Evolutionary conservation across 1,140 invertebrate genomes (phyloP), one percentile per base, ranked within the genome.

Genomic region (Pseudomyrmex cubaensis): DNA sequence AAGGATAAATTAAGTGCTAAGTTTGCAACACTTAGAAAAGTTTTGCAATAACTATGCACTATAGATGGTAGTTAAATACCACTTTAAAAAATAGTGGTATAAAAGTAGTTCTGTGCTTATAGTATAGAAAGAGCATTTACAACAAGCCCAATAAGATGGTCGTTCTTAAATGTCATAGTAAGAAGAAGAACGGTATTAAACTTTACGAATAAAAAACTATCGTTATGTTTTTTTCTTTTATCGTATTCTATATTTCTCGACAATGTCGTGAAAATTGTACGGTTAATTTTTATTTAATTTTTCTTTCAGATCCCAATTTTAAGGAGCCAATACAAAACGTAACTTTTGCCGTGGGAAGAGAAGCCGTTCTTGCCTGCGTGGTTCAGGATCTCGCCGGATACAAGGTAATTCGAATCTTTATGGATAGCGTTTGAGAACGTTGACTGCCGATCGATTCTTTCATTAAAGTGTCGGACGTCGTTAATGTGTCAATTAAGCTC

Each of bases 341-440:
- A 83, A 98, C 97, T 46, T 96, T 97, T 12, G 95, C 97, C 4
- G 96, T 98, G 22, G 97, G 97, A 75, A 95, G 98, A 86, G 97
- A 98, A 93, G 98, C 97, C 0, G 96, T 97, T 57, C 95, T 98
- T 20, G 95, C 97, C n/a, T 98, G 98, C 89, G 95, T 97, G 25
- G 97, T 98, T 17, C 96, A 98, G 92, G 97, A 98, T 93, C 94
- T 98, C 57, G 97, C 96, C 20, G 95, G 95, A 8, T 98, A 97
- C 93, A 98, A 98, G 96, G 97, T 98, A 95, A 94, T 92, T 87
- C 75, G 78, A 44, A 61, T 75, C 82, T 82, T 82, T 63, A 73
- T 74, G 9, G 17, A 74, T 82, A 44, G 35, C 8, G 35, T 61
- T 15, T 62, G 25, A 73, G 25, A 61, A 22, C 8, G 2, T 12